Base-by-base conservation (phyloP, 1,140 invertebrate species). In the Psix sp. region DNA sequence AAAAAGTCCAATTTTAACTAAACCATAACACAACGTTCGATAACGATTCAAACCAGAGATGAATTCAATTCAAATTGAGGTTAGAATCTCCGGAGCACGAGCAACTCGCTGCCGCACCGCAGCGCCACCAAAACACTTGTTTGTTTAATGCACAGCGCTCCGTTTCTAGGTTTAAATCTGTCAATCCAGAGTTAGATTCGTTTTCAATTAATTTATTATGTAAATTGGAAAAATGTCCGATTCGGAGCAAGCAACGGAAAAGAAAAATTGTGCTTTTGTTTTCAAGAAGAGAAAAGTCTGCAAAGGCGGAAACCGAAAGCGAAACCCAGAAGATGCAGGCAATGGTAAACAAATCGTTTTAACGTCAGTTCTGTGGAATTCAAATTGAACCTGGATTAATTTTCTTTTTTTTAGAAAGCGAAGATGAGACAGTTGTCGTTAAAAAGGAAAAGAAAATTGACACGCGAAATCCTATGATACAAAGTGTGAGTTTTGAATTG, bases 381-480 rank as follows among this genome's bases (percentile, higher is more conserved):
- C 62, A 78, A 56, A 68, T 31, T 39, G 3, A 36, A 36, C 39
- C 54, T 52, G 6, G 13, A 35, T 9, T 35, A 35, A 2, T 35
- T 33, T 33, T 2, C 65, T 62, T 14, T 40, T 63, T 57, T 70
- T 21, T 16, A 87, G 88, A 81, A 52, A 88, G 86, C 45, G 85
- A 86, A 5, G 84, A 87, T 76, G 88, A 84, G 39, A 88, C 86
- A 4, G 81, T 82, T 0, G 77, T 91, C 5, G 74, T 89, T 9
- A 89, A 89, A 54, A 88, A 88, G 3, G 87, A 85, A n/a, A 89
- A 88, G 26, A 87, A 87, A 46, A 80, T 83, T n/a, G 80, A 85
- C 11, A 87, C 86, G 10, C 74, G 80, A 15, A 91, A 91, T 87
- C 90, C 89, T 0, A 89, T 90, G 76, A 84, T 88, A 39, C 91